Evolutionary conservation across 2,797 vertebrate species (phyloP), one percentile per base, ranked within the genome.

Genomic region (Acridotheres tristis): DNA sequence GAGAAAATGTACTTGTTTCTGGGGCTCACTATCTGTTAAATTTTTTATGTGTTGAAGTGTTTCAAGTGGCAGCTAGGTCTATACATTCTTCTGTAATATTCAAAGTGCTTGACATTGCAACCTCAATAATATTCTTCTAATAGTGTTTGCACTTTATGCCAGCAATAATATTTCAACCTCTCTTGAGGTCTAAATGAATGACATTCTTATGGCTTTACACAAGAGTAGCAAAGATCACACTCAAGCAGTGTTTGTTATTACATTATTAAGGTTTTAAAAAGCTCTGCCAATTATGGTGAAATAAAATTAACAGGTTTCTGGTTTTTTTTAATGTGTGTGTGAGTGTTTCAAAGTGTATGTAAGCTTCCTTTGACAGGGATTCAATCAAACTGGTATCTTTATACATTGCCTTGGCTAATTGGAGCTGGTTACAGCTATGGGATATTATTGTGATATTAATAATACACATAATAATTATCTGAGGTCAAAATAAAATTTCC

Each of bases 191-290:
- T 40, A 67, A 89, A 81, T 78, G 55, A 89, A 73, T 75, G 58
- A 32, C 82, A 53, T 89, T 88, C 66, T 43, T 85, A 62, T n/a
- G 82, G 47, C 67, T 95, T 96, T 89, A 67, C 76, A 92, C 34
- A 72, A 59, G 54, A 62, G 66, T 30, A 75, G 43, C 29, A 47
- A 72, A 83, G 66, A 72, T 86, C 66, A 73, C 26, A 30, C 51
- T 86, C 7, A 16, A 77, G 40, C 14, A 38, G 23, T 43, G 50
- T 89, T 94, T 93, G 11, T 80, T 85, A 51, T 83, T 83, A 71
- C 34, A 73, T 29, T 45, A 57, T 74, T 82, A 87, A 74, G 36
- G 47, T 90, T 89, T 96, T 83, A 75, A 95, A 90, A 85, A 38
- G 66, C 14, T 10, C 22, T 75, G 18, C 43, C 4, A 17, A 72